Conservation (phyloP, 2,888 invertebrate genomes). For the Cheilosia vulpina region DNA sequence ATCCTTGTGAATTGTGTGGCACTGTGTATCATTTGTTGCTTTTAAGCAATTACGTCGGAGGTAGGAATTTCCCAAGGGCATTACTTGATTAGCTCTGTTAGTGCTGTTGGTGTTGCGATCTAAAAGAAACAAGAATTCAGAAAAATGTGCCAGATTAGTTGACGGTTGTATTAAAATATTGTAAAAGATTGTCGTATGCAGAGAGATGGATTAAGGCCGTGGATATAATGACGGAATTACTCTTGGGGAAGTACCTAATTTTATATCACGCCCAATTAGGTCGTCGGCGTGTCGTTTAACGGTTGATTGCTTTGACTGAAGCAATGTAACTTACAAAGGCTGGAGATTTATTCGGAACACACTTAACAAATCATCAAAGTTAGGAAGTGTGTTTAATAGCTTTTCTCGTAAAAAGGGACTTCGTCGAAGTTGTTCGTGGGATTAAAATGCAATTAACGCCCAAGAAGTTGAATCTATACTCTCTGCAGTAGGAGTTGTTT, state of each 20-base stretch:
- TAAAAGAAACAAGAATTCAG: conserved; percentile 24
- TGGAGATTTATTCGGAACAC: no score
- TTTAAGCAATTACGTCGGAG: conserved; percentile 54
- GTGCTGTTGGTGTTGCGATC: conserved; percentile 17
- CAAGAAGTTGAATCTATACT: no score
- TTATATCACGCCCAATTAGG: conserved; percentile 31
- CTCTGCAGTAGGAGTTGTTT: no score
- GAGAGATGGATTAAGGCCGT: conserved; percentile 15
- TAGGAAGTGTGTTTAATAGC: no score
- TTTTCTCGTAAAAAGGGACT: no score
- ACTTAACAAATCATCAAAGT: no score
- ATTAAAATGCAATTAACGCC: no score
- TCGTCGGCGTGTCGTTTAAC: neutral
- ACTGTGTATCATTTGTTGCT: conserved; percentile 47
- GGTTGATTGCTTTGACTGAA: conserved; percentile 21
- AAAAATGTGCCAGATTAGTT: conserved; percentile 8
- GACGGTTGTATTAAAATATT: neutral
- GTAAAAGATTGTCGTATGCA: neutral
- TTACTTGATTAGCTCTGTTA: conserved; percentile 41
- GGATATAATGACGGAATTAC: conserved; percentile 7
- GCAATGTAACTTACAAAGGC: neutral
- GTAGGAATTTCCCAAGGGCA: conserved; percentile 35
- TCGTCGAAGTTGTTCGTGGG: no score
- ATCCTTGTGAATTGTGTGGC: conserved; percentile 20
- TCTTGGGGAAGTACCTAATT: conserved; percentile 5